Conservation (phyloP, 2,888 invertebrate genomes). For the Aleiodes testaceus region DNA sequence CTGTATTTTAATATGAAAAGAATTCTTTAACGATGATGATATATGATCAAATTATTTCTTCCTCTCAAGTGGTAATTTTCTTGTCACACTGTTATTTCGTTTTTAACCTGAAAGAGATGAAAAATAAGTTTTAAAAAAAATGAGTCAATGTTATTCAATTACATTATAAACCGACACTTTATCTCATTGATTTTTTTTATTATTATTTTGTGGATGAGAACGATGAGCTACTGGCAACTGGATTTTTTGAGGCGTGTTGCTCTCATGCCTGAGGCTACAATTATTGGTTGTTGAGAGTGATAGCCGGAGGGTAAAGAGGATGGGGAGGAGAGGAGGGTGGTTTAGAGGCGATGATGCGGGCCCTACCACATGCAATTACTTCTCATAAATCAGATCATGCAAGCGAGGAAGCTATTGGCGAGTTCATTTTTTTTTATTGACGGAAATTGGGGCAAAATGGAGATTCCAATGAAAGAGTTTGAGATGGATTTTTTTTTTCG, state of each 20-base stretch:
- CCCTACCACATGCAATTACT: constrained; percentile 58
- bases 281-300: constrained; percentile 46
- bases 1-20: too few relatives aligned
- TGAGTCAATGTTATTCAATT: constrained; percentile 21
- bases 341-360: constrained; percentile 54
- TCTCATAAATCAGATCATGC: constrained; percentile 57
- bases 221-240: constrained; percentile 42
- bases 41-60: too few relatives aligned
- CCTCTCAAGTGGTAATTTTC: too few relatives aligned
- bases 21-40: too few relatives aligned
- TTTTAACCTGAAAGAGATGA: background rate
- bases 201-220: background rate
- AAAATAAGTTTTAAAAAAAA: background rate
- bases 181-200: background rate
- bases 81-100: too few relatives aligned
- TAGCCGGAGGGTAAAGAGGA: constrained; percentile 38
- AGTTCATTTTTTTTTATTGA: too few relatives aligned
- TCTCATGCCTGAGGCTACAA: constrained; percentile 48
- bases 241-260: constrained; percentile 50
- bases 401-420: constrained; percentile 18
- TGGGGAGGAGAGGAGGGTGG: constrained; percentile 24
- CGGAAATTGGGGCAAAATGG: too few relatives aligned
- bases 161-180: background rate
- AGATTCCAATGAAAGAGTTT: too few relatives aligned
- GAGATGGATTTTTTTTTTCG: too few relatives aligned